phyloP scores from a whole-genome alignment of 2,113 vertebrate species.

The Lipophrys pholis region DNA sequence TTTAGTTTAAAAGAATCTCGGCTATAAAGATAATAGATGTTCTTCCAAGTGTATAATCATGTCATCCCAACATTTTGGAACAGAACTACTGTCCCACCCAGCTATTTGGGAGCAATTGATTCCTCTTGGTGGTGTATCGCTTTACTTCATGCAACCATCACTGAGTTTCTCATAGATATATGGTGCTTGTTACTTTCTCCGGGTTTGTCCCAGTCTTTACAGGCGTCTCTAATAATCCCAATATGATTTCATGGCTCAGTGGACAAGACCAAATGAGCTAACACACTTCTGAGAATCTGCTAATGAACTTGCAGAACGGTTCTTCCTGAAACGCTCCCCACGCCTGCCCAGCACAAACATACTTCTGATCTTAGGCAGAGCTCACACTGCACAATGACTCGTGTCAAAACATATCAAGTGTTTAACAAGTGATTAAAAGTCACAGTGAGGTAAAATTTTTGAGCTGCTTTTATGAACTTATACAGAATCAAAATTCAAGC shows the following conservation, averaged over 20 bases:
- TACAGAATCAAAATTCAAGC: no score
- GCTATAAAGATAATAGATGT: not conserved
- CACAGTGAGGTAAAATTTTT: no score
- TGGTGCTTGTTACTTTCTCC: slow-evolving; percentile 2
- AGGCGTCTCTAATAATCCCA: slow-evolving; percentile 17
- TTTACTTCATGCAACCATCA: not conserved
- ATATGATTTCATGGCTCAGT: slow-evolving; percentile 10
- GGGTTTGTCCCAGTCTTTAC: not conserved
- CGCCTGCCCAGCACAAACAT: slow-evolving; percentile 1
- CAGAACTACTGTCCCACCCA: slow-evolving; percentile 12
- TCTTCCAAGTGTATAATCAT: slow-evolving; percentile 5
- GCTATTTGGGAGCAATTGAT: not conserved
- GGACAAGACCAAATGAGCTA: not conserved
- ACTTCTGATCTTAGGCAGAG: not conserved
- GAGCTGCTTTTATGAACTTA: no score
- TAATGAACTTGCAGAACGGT: not conserved
- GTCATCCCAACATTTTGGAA: not conserved
- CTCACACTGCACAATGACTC: not conserved
- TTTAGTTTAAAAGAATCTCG: not conserved
- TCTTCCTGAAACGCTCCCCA: not conserved
- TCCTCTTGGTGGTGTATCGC: slow-evolving; percentile 22
- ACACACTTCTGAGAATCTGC: slow-evolving; percentile 8
- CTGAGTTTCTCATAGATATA: not conserved
- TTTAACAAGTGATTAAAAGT: no score
- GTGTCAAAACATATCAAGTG: not conserved